Percentiles rank a stretch among this genome's conserved stretches.
Conservation (phyloP, 2,888 invertebrate species). For the Nomada flava region DNA sequence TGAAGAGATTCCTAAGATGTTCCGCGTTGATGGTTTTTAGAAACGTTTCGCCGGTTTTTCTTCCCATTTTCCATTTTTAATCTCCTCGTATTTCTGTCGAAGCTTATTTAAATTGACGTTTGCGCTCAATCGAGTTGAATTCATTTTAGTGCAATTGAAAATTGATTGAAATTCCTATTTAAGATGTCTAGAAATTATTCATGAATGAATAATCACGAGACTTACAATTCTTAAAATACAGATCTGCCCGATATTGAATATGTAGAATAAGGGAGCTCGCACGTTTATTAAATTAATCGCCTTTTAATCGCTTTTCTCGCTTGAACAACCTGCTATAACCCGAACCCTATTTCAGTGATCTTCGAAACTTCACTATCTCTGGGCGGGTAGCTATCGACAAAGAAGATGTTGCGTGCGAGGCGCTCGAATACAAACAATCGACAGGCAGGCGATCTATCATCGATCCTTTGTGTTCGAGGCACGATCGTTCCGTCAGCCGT, state of each 20-base stretch:
- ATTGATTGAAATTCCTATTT: too few relatives aligned
- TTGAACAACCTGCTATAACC: background rate
- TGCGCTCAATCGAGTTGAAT: too few relatives aligned
- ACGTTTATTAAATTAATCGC: constrained; percentile 38
- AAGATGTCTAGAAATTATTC: too few relatives aligned
- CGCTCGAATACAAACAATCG: constrained; percentile 1
- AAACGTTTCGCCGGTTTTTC: too few relatives aligned
- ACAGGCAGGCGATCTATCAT: constrained; percentile 25
- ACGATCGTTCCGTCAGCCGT: constrained; percentile 31
- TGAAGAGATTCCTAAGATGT: background rate
- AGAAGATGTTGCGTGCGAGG: constrained; percentile 22
- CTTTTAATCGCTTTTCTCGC: background rate
- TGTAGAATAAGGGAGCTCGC: background rate
- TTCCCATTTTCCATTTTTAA: background rate
- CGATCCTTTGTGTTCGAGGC: constrained; percentile 40
- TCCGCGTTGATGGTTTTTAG: background rate
- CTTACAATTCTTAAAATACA: too few relatives aligned
- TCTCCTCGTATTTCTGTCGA: background rate
- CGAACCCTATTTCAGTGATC: constrained; percentile 38
- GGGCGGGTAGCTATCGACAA: constrained; percentile 29
- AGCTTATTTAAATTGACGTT: background rate
- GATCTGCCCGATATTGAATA: too few relatives aligned
- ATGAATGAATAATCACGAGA: background rate
- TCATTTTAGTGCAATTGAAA: too few relatives aligned
- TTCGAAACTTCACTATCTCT: constrained; percentile 37